These are phyloP conservation scores for Cheilosia pagana DNA, from an alignment of 2,888 invertebrate species.

Conservation along the genomic window DNA sequence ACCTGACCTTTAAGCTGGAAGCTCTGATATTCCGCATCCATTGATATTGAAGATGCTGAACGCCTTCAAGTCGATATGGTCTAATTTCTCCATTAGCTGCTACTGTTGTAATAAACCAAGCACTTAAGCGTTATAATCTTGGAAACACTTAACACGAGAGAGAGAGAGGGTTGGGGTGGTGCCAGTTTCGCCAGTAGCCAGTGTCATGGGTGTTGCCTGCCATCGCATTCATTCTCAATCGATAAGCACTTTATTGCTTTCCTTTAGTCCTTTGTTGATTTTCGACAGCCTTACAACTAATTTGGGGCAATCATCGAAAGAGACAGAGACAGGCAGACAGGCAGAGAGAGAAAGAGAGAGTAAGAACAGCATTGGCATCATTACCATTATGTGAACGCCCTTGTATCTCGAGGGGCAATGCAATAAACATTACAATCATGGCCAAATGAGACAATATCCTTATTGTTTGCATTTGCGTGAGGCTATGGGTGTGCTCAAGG, in stretches of 20 bases:
- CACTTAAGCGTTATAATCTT: slow-evolving; percentile 69
- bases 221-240: slow-evolving; percentile 54
- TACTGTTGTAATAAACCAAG: slow-evolving; percentile 50
- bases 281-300: slow-evolving; percentile 66
- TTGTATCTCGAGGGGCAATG: slow-evolving; percentile 19
- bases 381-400: slow-evolving; percentile 52
- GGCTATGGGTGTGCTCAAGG: slow-evolving; percentile 24
- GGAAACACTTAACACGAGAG: slow-evolving; percentile 51
- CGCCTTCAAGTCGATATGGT: slow-evolving; percentile 21
- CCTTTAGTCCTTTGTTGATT: slow-evolving; percentile 57
- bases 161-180: background rate
- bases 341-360: background rate
- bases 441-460: slow-evolving; percentile 53
- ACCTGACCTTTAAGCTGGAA: slow-evolving; percentile 23
- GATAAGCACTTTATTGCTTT: slow-evolving; percentile 66
- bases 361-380: slow-evolving; percentile 44
- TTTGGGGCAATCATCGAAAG: slow-evolving; percentile 11
- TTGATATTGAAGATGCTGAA: background rate
- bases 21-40: background rate
- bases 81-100: slow-evolving; percentile 33
- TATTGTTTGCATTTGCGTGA: slow-evolving; percentile 54
- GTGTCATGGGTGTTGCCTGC: slow-evolving; percentile 11
- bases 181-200: background rate
- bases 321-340: background rate
- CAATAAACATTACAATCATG: slow-evolving; percentile 68